phyloP scores from a whole-genome alignment of 2,797 vertebrate species.

The Helicolenus hilgendorfi region DNA sequence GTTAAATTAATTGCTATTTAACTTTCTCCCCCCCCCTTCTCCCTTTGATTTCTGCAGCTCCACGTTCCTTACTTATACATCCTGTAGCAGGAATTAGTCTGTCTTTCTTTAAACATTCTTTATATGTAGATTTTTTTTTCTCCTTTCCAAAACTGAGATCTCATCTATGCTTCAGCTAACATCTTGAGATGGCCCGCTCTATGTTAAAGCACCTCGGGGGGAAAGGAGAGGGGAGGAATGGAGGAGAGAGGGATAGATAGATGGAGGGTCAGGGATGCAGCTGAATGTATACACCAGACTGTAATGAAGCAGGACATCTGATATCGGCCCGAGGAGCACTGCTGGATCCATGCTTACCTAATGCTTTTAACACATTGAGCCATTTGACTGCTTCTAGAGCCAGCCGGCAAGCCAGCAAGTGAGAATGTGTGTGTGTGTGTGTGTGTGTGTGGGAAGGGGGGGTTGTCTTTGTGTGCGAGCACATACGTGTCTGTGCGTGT shows the following conservation, averaged over 20 bases:
- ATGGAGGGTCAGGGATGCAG: constrained; percentile 81
- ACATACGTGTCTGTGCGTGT: not conserved
- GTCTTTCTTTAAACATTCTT: not conserved
- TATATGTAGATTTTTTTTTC: not conserved
- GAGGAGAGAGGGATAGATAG: constrained; percentile 60
- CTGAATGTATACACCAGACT: constrained; percentile 88
- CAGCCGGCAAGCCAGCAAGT: constrained; percentile 41
- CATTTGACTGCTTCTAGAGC: constrained; percentile 87
- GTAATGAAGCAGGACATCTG: constrained; percentile 89
- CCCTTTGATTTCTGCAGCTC: constrained; percentile 25
- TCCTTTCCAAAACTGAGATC: constrained; percentile 55
- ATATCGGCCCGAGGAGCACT: constrained; percentile 84
- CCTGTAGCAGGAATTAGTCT: constrained; percentile 23
- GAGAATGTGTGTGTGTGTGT: constrained; percentile 6
- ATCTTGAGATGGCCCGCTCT: constrained; percentile 72
- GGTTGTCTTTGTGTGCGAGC: constrained; percentile 3
- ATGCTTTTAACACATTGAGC: constrained; percentile 92
- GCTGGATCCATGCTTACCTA: constrained; percentile 89
- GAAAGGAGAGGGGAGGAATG: constrained; percentile 31
- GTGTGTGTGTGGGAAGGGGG: not conserved
- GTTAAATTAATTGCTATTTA: constrained; percentile 69
- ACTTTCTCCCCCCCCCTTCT: constrained; percentile 2
- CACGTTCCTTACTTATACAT: constrained; percentile 47
- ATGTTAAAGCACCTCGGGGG: constrained; percentile 79
- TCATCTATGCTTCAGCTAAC: constrained; percentile 82